Percentiles rank a stretch among this genome's conserved stretches.
Conservation (phyloP, 2,888 invertebrate species). For the Tryphoninae sp. region DNA sequence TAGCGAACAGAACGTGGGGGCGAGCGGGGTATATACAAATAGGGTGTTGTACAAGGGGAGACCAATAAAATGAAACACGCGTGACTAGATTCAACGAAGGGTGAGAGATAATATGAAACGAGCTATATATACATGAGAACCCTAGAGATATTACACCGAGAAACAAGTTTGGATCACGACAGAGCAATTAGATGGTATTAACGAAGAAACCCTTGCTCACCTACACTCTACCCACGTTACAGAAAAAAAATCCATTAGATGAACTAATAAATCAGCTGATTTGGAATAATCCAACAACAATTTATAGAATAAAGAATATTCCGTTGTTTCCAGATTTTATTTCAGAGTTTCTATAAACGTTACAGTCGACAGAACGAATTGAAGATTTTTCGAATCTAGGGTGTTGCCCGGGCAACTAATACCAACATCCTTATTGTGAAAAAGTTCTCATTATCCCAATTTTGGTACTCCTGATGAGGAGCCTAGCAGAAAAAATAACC, state of each 20-base stretch:
- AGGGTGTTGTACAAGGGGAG: constrained; percentile 56
- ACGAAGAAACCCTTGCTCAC: constrained; percentile 39
- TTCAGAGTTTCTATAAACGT: constrained; percentile 31
- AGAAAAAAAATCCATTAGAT: neutral
- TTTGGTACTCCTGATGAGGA: neutral
- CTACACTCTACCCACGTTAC: constrained; percentile 12
- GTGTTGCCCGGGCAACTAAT: constrained; percentile 74
- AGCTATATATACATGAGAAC: constrained; percentile 19
- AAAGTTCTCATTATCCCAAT: constrained; percentile 10
- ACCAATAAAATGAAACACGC: constrained; percentile 73
- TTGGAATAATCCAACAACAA: neutral
- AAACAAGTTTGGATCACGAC: constrained; percentile 65
- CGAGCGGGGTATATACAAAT: constrained; percentile 23
- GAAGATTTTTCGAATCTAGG: constrained; percentile 62
- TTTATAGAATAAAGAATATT: constrained; percentile 27
- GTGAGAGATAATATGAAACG: constrained; percentile 41
- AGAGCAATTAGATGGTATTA: constrained; percentile 76
- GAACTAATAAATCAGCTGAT: constrained; percentile 29
- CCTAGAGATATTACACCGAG: constrained; percentile 22
- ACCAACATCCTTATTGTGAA: constrained; percentile 67
- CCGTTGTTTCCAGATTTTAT: constrained; percentile 33
- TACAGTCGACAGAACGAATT: neutral
- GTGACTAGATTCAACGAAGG: constrained; percentile 68
- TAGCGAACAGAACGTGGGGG: constrained; percentile 36
- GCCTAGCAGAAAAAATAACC: neutral